Evolutionary conservation across 2,888 invertebrate genomes (phyloP).

Genomic region (Petrolisthes cinctipes): DNA sequence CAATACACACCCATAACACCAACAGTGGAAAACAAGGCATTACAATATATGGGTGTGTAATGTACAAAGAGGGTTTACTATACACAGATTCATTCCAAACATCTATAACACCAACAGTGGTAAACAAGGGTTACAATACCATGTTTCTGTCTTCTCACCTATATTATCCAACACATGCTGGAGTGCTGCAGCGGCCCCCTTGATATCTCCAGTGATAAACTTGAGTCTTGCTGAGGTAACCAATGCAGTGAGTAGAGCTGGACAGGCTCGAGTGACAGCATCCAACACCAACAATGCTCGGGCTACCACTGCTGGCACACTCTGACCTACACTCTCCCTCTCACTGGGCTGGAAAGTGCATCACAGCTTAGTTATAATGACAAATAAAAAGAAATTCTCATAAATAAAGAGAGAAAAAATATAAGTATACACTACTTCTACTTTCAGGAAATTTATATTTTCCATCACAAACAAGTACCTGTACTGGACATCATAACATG

Average conservation of each 20-base stretch:
- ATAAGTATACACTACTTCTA: not conserved
- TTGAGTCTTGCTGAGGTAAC: slow-evolving; percentile 75
- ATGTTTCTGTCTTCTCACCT: slow-evolving; percentile 41
- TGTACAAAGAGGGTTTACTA: too few relatives aligned
- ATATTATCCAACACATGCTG: slow-evolving; percentile 79
- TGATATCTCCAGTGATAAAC: slow-evolving; percentile 83
- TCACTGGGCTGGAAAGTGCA: slow-evolving; percentile 72
- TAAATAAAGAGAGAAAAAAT: not conserved
- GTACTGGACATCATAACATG: not conserved
- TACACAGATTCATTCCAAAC: not conserved
- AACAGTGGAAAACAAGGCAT: not conserved
- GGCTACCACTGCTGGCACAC: slow-evolving; percentile 43
- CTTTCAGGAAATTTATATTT: not conserved
- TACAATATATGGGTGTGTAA: not conserved
- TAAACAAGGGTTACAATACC: too few relatives aligned
- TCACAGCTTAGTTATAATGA: too few relatives aligned
- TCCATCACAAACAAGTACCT: not conserved
- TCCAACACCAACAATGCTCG: slow-evolving; percentile 51
- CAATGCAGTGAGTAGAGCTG: slow-evolving; percentile 77
- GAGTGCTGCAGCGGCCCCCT: slow-evolving; percentile 79
- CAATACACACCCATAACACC: not conserved
- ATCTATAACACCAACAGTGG: not conserved
- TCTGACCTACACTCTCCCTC: slow-evolving; percentile 22
- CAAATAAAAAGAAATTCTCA: not conserved
- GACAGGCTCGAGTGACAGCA: slow-evolving; percentile 75